Evolutionary conservation across 2,797 vertebrate genomes (phyloP).

Genomic region (Steatocranus sp.): DNA sequence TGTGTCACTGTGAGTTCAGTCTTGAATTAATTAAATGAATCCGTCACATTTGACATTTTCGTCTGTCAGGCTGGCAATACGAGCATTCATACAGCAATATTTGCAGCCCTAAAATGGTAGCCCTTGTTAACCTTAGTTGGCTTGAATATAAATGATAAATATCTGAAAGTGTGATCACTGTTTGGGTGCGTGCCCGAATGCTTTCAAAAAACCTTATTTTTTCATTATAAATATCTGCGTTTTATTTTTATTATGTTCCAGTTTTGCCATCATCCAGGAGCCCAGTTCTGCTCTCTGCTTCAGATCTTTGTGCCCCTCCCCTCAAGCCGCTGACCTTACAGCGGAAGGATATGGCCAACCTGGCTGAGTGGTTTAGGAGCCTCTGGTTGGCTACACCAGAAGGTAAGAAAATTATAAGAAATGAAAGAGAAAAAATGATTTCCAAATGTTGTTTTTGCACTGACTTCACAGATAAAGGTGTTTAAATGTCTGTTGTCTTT

Average conservation of each 20-base stretch:
- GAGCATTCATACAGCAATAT: not conserved
- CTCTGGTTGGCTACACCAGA: conserved; percentile 59
- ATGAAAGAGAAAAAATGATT: not conserved
- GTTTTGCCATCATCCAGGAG: conserved; percentile 21
- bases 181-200: not conserved
- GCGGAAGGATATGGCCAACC: conserved; percentile 58
- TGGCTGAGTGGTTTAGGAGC: conserved; percentile 64
- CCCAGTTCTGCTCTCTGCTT: conserved; percentile 1
- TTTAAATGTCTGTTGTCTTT: not conserved
- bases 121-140: not conserved
- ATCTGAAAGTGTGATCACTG: not conserved
- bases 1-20: not conserved
- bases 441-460: not conserved
- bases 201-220: not conserved
- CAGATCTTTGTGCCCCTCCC: conserved; percentile 67
- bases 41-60: not conserved
- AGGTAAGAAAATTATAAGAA: conserved; percentile 21
- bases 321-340: conserved; percentile 64
- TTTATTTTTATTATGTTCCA: conserved; percentile 15
- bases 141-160: not conserved
- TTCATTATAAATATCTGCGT: not conserved
- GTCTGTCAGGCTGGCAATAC: not conserved
- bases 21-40: not conserved
- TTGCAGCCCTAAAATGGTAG: not conserved
- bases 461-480: not conserved